A percentile compares a stretch with the other conserved stretches of the same genome.
Conservation (phyloP, 2,888 invertebrate genomes). For the Cephonodes hylas region DNA sequence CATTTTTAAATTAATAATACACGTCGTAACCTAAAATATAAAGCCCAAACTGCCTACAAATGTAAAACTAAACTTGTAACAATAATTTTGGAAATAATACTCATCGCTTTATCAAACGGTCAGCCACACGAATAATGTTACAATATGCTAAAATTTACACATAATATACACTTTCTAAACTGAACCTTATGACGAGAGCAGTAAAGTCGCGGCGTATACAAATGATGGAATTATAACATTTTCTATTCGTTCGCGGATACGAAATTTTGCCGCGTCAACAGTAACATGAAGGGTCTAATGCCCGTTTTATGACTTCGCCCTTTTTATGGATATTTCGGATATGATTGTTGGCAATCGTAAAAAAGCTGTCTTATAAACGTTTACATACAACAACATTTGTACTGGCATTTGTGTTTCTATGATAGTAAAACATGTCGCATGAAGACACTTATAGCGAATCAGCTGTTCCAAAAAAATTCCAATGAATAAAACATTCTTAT, state of each 20-base stretch:
- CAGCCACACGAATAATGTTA: constrained; percentile 16
- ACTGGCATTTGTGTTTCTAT: constrained; percentile 18
- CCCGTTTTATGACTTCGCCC: constrained; percentile 64
- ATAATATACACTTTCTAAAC: constrained; percentile 29
- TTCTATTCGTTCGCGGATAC: constrained; percentile 34
- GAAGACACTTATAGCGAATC: too few species aligned
- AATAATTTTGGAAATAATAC: background rate
- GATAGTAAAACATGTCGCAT: background rate
- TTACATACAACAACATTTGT: constrained; percentile 38
- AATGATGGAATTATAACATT: constrained; percentile 38
- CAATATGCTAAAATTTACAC: constrained; percentile 30
- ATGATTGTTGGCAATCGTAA: constrained; percentile 68
- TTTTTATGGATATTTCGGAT: constrained; percentile 69
- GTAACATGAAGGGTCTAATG: constrained; percentile 64
- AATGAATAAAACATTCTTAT: background rate
- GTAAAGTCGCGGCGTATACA: constrained; percentile 35
- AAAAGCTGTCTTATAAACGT: constrained; percentile 56
- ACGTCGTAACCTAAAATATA: background rate
- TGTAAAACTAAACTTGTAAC: background rate
- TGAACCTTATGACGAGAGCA: constrained; percentile 30
- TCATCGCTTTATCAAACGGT: background rate
- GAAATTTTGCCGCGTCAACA: constrained; percentile 55
- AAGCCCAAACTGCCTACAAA: background rate
- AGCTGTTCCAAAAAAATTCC: too few species aligned
- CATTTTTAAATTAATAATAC: too few species aligned